Conservation (phyloP, 2,113 vertebrate species). For the Australoheros scitulus region DNA sequence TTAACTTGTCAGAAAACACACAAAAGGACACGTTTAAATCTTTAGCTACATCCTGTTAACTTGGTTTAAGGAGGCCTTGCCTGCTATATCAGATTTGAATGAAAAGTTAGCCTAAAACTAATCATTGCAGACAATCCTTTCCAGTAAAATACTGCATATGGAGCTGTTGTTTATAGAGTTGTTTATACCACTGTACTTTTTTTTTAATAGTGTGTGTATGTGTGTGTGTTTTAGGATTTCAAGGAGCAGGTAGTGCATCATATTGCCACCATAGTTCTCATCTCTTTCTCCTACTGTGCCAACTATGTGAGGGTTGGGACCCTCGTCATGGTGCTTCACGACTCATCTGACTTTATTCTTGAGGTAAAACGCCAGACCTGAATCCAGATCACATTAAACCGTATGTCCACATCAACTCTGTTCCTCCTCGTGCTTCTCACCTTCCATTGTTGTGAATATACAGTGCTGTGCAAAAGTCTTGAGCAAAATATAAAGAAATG, state of each 20-base stretch:
- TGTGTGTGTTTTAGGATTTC: constrained; percentile 84
- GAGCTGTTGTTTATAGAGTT: background rate
- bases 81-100: background rate
- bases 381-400: background rate
- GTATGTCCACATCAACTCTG: background rate
- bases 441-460: background rate
- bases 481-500: no score
- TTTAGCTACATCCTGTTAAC: background rate
- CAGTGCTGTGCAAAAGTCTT: background rate
- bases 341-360: constrained; percentile 86
- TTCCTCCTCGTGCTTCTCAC: background rate
- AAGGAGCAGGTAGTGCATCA: constrained; percentile 92
- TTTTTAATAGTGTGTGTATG: background rate
- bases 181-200: background rate
- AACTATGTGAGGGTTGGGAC: constrained; percentile 91
- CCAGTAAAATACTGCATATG: accelerated
- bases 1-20: background rate
- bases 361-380: constrained; percentile 76
- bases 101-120: background rate
- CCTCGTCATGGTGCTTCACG: constrained; percentile 89
- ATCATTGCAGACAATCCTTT: background rate
- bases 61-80: background rate
- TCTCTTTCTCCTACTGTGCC: constrained; percentile 89
- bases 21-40: background rate
- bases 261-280: constrained; percentile 87